A percentile compares a stretch with the other conserved stretches of the same genome.
Evolutionary conservation across 2,888 invertebrate genomes (phyloP).

Genomic region (Drosophila macrospina): DNA sequence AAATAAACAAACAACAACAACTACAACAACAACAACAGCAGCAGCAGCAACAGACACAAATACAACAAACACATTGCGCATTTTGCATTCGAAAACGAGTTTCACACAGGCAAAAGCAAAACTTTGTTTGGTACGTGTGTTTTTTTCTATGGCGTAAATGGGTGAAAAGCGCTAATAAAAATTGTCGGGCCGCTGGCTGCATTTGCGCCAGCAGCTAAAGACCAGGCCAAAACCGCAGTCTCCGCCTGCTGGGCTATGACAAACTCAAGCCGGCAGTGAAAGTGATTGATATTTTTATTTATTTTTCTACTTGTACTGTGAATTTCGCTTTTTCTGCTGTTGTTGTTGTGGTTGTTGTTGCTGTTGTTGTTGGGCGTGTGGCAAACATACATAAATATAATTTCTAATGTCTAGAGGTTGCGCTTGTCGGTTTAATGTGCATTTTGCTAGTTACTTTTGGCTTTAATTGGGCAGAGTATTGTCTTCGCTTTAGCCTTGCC

Average conservation of each 20-base stretch:
- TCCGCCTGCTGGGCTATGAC: constrained; percentile 43
- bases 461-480: constrained; percentile 22
- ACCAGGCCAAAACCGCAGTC: constrained; percentile 33
- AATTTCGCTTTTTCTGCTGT: constrained; percentile 71
- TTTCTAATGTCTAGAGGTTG: constrained; percentile 24
- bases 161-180: constrained; percentile 70
- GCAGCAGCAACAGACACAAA: too few relatives aligned
- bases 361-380: too few relatives aligned
- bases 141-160: constrained; percentile 60
- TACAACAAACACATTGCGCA: constrained; percentile 26
- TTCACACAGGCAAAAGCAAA: constrained; percentile 45
- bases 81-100: constrained; percentile 71
- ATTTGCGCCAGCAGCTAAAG: constrained; percentile 34
- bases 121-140: constrained; percentile 64
- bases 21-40: constrained; percentile 6
- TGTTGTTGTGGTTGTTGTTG: too few relatives aligned
- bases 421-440: constrained; percentile 16
- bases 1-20: constrained; percentile 17
- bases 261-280: constrained; percentile 68
- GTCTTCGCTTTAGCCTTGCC: constrained; percentile 39
- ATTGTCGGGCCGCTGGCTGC: constrained; percentile 52
- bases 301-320: constrained; percentile 33
- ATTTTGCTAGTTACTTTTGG: constrained; percentile 18
- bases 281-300: constrained; percentile 71
- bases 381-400: constrained; percentile 18